A percentile compares a stretch with the other conserved stretches of the same genome.
phyloP scores from a whole-genome alignment of 2,113 vertebrate genomes.

The Bettongia penicillata region DNA sequence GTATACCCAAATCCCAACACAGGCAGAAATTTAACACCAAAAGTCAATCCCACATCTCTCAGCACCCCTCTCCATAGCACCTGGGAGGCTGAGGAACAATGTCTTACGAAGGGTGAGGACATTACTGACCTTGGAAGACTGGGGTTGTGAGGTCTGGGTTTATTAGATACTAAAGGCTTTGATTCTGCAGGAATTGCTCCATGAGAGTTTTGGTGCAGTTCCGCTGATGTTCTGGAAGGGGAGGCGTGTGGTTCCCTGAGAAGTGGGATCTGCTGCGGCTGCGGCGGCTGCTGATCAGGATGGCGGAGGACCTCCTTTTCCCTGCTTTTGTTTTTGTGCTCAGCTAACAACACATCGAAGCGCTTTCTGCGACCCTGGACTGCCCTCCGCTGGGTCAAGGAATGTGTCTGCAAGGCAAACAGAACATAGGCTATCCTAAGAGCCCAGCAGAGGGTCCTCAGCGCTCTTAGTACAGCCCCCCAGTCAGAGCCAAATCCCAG shows the following conservation, averaged over 20 bases:
- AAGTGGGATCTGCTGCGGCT: constrained; percentile 89
- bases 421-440: not conserved
- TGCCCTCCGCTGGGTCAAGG: constrained; percentile 99
- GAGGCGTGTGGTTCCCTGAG: constrained; percentile 98
- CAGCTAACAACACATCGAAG: constrained; percentile 96
- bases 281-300: constrained; percentile 90
- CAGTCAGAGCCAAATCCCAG: too few species aligned
- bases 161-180: constrained; percentile 92
- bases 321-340: constrained; percentile 98
- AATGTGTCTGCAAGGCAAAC: constrained; percentile 93
- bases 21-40: not conserved
- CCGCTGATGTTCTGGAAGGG: constrained; percentile 90
- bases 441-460: too few species aligned
- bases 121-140: constrained; percentile 96
- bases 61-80: too few species aligned
- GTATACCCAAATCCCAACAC: too few species aligned
- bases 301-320: constrained; percentile 95
- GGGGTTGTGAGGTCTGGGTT: constrained; percentile 95
- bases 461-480: too few species aligned
- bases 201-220: constrained; percentile 91
- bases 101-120: not conserved
- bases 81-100: too few species aligned
- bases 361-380: constrained; percentile 98
- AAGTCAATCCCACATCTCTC: too few species aligned
- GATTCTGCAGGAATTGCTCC: constrained; percentile 90